These are phyloP conservation scores for Eupithecia insigniata DNA, from an alignment of 2,888 invertebrate genomes.

Conservation along the genomic window DNA sequence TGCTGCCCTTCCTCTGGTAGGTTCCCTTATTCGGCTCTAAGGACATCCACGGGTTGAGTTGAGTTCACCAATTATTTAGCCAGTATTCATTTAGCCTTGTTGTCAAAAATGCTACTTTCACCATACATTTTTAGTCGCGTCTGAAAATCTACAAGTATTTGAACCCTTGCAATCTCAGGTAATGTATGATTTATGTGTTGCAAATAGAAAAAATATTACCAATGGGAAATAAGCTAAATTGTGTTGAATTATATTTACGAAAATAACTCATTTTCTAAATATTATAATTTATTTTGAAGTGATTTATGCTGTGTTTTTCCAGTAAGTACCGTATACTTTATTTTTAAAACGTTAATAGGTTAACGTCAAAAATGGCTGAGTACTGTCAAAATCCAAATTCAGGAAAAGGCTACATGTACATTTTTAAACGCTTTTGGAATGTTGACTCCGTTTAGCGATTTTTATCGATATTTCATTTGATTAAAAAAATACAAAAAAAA, in stretches of 20 bases:
- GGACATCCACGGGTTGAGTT: too few relatives aligned
- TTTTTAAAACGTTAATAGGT: not conserved
- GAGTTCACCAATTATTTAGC: too few relatives aligned
- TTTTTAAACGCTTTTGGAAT: not conserved
- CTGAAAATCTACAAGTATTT: slow-evolving; percentile 25
- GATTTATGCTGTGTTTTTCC: slow-evolving; percentile 24
- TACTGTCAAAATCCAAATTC: not conserved
- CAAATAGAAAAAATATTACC: slow-evolving; percentile 64
- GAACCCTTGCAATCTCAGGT: slow-evolving; percentile 71
- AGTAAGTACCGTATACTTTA: not conserved
- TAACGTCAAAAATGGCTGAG: not conserved
- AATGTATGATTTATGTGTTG: slow-evolving; percentile 78
- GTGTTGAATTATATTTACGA: slow-evolving; percentile 32
- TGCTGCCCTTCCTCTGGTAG: too few relatives aligned
- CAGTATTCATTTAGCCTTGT: too few relatives aligned
- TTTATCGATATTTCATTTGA: not conserved
- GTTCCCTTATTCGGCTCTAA: too few relatives aligned
- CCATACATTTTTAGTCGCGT: slow-evolving; percentile 16
- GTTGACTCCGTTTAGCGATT: not conserved
- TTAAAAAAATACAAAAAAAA: not conserved
- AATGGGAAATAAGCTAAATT: slow-evolving; percentile 39
- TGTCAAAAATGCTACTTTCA: slow-evolving; percentile 2
- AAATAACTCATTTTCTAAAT: slow-evolving; percentile 31
- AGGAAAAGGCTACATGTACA: too few relatives aligned
- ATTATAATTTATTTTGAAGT: slow-evolving; percentile 28